Evolutionary conservation across 2,888 invertebrate genomes (phyloP), one percentile per base, ranked within the genome.

Genomic region (Clanis bilineata): DNA sequence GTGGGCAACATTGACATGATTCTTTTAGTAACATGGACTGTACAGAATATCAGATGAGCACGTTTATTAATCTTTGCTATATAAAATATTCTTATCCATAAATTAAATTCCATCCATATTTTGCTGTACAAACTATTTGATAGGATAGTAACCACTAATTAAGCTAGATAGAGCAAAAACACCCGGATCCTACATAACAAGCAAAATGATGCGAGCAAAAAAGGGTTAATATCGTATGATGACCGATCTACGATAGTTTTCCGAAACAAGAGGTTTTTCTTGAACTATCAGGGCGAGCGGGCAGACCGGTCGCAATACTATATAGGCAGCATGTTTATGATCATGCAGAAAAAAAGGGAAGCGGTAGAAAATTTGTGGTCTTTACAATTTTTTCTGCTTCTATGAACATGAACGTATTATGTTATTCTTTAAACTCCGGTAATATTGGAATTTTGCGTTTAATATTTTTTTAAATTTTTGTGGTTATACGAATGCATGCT

Each of bases 201-300:
- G 18, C 15, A 32, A 9, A 18, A 51, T 47, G 18, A 10, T 28
- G 9, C 18, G 0, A 32, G 12, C 32, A 51, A 51, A 60, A 41
- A 61, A 56, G 43, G 15, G 21, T 25, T 41, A 43, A 36, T 58
- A 63, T 58, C 56, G 44, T 18, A 56, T 22, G 55, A 56, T 22
- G 55, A 56, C 18, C 23, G 25, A 58, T 58, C 39, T 55, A 12
- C 44, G 56, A 57, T 39, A 59, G 55, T 55, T 63, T 59, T 61
- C 59, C 61, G 59, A 63, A 59, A 61, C 57, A 59, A 57, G 57
- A n/a, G 58, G 61, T 63, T 51, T 63, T 60, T 43, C 47, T 41
- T 36, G 59, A 63, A 32, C 32, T 32, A 51, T 32, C 51, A 3
- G 18, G 18, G 10, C 41, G 36, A n/a, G 36, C 23, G 23, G 3